Percentiles rank a stretch among this genome's conserved stretches.
Conservation (phyloP, 1,140 invertebrate species). For the Lineus longissimus region DNA sequence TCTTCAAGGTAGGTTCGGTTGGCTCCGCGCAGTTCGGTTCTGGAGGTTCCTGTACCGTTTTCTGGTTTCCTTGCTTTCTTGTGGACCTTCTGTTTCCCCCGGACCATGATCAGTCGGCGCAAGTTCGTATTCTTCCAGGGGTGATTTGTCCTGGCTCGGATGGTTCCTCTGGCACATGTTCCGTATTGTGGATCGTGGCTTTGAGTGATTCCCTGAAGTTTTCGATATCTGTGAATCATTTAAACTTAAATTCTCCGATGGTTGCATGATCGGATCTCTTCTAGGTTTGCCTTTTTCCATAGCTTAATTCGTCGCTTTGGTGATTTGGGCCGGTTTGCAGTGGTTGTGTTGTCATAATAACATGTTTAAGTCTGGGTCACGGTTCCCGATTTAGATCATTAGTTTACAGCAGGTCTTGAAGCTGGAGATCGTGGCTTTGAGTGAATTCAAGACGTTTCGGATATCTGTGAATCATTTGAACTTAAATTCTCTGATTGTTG, state of each 20-base stretch:
- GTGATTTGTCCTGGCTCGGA: neutral
- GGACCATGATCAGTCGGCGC: neutral
- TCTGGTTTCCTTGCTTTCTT: neutral
- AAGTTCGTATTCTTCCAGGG: neutral
- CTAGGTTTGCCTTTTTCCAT: neutral
- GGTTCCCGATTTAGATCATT: neutral
- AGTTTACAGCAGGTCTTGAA: neutral
- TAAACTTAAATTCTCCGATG: neutral
- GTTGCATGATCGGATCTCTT: neutral
- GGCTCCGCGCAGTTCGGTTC: no score
- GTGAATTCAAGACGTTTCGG: no score
- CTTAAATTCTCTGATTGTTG: no score
- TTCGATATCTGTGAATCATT: neutral
- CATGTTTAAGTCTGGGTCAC: neutral
- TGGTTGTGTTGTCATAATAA: neutral
- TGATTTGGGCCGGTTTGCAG: neutral
- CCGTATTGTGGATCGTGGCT: neutral
- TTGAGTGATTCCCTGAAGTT: neutral
- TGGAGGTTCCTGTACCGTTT: neutral
- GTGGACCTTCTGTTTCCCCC: neutral
- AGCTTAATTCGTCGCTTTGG: neutral
- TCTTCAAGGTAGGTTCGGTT: neutral
- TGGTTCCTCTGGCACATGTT: neutral
- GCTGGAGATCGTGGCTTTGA: neutral
- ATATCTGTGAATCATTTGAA: no score